Evolutionary conservation across 2,797 vertebrate species (phyloP), one percentile per base, ranked within the genome.

Genomic region (Spatula versicolor): DNA sequence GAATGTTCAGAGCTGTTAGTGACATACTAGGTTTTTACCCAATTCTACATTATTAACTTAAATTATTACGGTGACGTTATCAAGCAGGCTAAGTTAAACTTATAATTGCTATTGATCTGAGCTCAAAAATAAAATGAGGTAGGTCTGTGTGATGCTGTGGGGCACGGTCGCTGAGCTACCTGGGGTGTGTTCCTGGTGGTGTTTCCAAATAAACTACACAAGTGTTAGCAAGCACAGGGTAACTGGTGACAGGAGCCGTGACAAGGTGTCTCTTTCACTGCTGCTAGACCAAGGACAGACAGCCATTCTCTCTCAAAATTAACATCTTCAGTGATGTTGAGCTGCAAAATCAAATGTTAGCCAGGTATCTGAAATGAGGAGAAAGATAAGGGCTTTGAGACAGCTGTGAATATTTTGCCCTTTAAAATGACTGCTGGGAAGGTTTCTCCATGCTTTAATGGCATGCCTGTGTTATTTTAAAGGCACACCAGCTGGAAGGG

Each of bases 161-260:
- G 0, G 0, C 6, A 35, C n/a, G 60, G 66, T 5, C 6, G 23
- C 68, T 59, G 50, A 76, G 46, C n/a, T 59, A 45, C 43, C 1
- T 0, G 22, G 30, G 7, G 7, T n/a, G 4, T 39, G 14, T 62
- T 71, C 43, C 35, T 58, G 8, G 30, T 4, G 21, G 26, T 56
- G 10, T 76, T 90, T 79, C 55, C 55, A 50, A 78, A 22, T 17
- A 28, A 2, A 16, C 8, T 13, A 22, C 23, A 48, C 37, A 58
- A 68, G 14, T 12, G 13, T 25, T 63, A 37, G 23, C 46, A 28
- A 74, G 33, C 63, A 63, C 41, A 52, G 35, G n/a, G 22, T 6
- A 58, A n/a, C 8, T 43, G 20, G 11, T 11, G 58, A 60, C 7
- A 28, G 19, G 33, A 33, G 8, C 31, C 64, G 59, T 21, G 39